Conservation (phyloP, 2,888 invertebrate genomes). For the Trachelus tabidus region DNA sequence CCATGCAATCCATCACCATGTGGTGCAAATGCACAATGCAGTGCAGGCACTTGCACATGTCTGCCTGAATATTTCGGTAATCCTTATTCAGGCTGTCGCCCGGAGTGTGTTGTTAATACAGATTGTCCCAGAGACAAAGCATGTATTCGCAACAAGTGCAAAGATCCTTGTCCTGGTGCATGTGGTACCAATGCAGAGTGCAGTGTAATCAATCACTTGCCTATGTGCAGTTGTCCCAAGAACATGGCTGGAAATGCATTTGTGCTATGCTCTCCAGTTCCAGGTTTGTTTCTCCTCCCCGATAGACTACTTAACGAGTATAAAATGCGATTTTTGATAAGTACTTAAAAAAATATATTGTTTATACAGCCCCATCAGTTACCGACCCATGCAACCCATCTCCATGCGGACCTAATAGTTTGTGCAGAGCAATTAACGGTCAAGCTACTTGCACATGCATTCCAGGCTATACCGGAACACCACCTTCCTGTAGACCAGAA, state of each 20-base stretch:
- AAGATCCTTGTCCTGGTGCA: conserved; percentile 75
- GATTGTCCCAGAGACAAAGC: conserved; percentile 64
- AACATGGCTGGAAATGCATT: conserved; percentile 80
- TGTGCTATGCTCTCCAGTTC: conserved; percentile 70
- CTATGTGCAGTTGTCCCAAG: conserved; percentile 72
- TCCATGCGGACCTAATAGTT: conserved; percentile 84
- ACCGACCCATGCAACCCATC: conserved; percentile 69
- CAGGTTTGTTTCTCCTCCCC: conserved; percentile 66
- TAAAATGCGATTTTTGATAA: conserved; percentile 1
- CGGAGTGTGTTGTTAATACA: conserved; percentile 64
- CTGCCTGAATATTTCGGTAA: conserved; percentile 72
- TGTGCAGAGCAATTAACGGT: conserved; percentile 72
- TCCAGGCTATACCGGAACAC: conserved; percentile 79
- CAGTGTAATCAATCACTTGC: conserved; percentile 75
- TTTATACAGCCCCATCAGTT: conserved; percentile 45
- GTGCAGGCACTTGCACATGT: conserved; percentile 73
- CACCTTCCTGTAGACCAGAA: conserved; percentile 81
- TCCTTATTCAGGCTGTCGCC: conserved; percentile 67
- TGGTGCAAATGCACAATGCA: conserved; percentile 75
- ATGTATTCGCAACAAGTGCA: conserved; percentile 66
- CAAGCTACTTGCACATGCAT: conserved; percentile 81
- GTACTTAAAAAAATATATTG: conserved; percentile 27
- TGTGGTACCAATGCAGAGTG: conserved; percentile 82
- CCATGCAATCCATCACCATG: conserved; percentile 80
- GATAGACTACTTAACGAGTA: not conserved